A percentile compares a stretch with the other conserved stretches of the same genome.
Evolutionary conservation across 2,797 vertebrate genomes (phyloP).

Genomic region (Apogon hyalosoma): DNA sequence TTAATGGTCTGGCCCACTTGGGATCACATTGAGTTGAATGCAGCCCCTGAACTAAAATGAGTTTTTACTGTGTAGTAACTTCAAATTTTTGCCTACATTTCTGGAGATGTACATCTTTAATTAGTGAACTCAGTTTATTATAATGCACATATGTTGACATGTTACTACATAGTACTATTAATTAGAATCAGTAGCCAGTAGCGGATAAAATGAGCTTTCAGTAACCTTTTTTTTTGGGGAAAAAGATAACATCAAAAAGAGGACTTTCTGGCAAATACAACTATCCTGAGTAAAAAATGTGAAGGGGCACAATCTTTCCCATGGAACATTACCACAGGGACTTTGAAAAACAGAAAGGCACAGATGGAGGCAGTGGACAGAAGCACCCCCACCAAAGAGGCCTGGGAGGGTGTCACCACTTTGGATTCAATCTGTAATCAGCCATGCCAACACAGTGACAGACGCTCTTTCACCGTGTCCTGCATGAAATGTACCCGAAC

Average conservation of each 20-base stretch:
- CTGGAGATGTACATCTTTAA: too few species aligned
- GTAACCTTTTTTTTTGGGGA: neutral
- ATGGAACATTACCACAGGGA: conserved; percentile 47
- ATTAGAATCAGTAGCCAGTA: too few species aligned
- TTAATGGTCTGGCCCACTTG: too few species aligned
- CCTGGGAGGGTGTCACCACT: conserved; percentile 46
- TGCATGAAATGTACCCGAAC: conserved; percentile 62
- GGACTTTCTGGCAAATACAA: conserved; percentile 7
- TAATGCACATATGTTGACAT: too few species aligned
- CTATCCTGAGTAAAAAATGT: conserved; percentile 36
- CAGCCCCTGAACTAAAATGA: too few species aligned
- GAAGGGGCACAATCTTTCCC: conserved; percentile 26
- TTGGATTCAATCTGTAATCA: conserved; percentile 52
- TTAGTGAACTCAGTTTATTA: too few species aligned
- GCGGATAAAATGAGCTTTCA: too few species aligned
- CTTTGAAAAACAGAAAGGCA: conserved; percentile 24
- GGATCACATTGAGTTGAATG: too few species aligned
- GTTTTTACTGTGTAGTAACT: too few species aligned
- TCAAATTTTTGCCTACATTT: too few species aligned
- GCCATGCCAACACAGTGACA: conserved; percentile 65
- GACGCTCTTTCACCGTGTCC: conserved; percentile 66
- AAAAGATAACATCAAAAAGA: neutral
- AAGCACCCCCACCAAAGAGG: conserved; percentile 56
- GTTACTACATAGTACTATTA: too few species aligned
- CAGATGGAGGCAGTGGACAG: conserved; percentile 67